Evolutionary conservation across 2,797 vertebrate species (phyloP), one percentile per base, ranked within the genome.

Genomic region (Microctenopoma stevenorrisi): DNA sequence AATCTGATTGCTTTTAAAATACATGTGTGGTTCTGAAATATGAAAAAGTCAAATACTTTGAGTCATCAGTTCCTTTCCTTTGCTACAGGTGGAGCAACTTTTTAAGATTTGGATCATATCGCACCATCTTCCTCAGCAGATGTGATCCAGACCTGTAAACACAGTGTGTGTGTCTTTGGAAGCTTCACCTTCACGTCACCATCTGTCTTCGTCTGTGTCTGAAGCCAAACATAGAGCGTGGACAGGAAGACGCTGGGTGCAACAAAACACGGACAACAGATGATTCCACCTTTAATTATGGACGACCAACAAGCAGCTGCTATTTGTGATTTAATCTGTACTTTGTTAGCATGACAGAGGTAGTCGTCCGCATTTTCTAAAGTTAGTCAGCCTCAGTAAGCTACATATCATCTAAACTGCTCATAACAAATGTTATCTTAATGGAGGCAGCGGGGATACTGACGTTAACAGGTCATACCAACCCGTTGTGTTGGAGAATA

Each of bases 131-230:
- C 30, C 30, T 33, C 30, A 33, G 30, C 4, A 33, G 30, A 33
- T 33, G 30, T 35, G 64, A 64, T 61, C 67, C 75, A 57, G 54
- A 5, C 60, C 68, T 50, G 73, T 68, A 79, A 74, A 72, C 58
- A 60, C 58, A 60, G 51, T 50, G 66, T 57, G 67, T 33, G 5
- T 9, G 5, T 83, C 81, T 74, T 78, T 78, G 73, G 68, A 84
- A 79, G 74, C 83, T 73, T 76, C 77, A 22, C 22, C 63, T 37
- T 66, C 11, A 35, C 42, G 64, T 47, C 11, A 6, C 5, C 30
- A 33, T 6, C 5, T 33, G 5, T 37, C 37, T 10, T 11, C 10
- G 10, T 37, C 2, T 37, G 37, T 37, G 37, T 10, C 37, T 37
- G 37, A 37, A 37, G 37, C 37, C 37, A 37, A 37, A 37, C 37